Percentiles rank a stretch among this genome's conserved stretches.
These are phyloP conservation scores for Monomorium pharaonis DNA, from an alignment of 1,140 invertebrate species.

Conservation along the genomic window DNA sequence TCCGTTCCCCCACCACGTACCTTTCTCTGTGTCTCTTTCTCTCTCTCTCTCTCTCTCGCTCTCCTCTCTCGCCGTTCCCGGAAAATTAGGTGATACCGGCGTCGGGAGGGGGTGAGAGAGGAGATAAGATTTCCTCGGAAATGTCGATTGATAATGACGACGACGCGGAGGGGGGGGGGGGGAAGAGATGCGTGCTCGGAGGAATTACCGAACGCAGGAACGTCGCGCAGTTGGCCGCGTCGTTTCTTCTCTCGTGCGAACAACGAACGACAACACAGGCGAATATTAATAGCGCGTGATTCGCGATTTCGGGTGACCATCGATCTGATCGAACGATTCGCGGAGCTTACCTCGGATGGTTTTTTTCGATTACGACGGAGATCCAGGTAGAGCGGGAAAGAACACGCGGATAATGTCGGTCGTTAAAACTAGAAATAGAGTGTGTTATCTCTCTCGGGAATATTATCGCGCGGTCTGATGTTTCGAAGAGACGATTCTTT, in stretches of 20 bases:
- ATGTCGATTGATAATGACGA: constrained; percentile 20
- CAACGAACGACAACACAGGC: background rate
- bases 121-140: background rate
- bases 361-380: background rate
- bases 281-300: constrained; percentile 16
- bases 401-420: background rate
- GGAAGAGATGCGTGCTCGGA: background rate
- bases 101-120: background rate
- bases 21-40: background rate
- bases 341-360: background rate
- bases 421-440: background rate
- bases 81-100: constrained; percentile 23
- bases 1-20: constrained; percentile 35
- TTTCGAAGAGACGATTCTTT: background rate
- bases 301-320: background rate
- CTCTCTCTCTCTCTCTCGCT: constrained; percentile 13
- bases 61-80: background rate
- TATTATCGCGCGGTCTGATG: background rate
- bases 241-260: constrained; percentile 9
- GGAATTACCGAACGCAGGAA: background rate
- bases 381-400: background rate
- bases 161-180: background rate
- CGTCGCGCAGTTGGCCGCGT: constrained; percentile 33
- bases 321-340: background rate
- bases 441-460: background rate